Percentiles rank a stretch among this genome's conserved stretches.
Evolutionary conservation across 2,888 invertebrate genomes (phyloP).

Genomic region (Eupelmus urozonus): DNA sequence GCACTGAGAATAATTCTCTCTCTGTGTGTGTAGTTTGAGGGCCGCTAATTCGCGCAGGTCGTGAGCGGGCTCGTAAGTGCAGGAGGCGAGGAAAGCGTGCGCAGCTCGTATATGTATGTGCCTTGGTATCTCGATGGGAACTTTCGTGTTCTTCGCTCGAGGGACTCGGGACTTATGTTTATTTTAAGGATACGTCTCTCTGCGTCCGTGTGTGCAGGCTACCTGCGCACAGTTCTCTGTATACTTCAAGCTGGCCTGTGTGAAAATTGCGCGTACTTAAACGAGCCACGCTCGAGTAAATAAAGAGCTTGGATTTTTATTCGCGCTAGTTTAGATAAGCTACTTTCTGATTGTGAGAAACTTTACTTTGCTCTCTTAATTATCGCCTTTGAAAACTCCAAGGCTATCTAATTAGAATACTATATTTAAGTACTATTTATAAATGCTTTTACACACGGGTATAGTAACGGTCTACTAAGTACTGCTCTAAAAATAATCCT

Average conservation of each 20-base stretch:
- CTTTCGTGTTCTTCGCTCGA: background rate
- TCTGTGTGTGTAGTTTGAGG: background rate
- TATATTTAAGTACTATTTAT: too few species aligned
- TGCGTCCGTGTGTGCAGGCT: too few species aligned
- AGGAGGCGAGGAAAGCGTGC: background rate
- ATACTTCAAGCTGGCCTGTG: background rate
- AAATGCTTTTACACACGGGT: too few species aligned
- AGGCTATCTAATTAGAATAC: too few species aligned
- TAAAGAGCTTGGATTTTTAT: background rate
- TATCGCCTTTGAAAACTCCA: too few species aligned
- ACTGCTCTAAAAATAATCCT: too few species aligned
- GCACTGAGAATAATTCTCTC: too few species aligned
- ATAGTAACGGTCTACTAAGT: too few species aligned
- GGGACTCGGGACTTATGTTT: background rate
- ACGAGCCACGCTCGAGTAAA: background rate
- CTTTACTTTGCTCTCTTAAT: too few species aligned
- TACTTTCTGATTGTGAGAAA: too few species aligned
- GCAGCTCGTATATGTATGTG: background rate
- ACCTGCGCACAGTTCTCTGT: too few species aligned
- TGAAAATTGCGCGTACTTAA: background rate
- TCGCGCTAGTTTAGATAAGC: too few species aligned
- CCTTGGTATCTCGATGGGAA: conserved; percentile 3
- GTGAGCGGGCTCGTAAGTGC: conserved; percentile 27
- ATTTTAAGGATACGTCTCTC: background rate
- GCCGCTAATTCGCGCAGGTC: conserved; percentile 24